Evolutionary conservation across 2,888 invertebrate species (phyloP), one percentile per base, ranked within the genome.

Genomic region (Apodemia duryi): DNA sequence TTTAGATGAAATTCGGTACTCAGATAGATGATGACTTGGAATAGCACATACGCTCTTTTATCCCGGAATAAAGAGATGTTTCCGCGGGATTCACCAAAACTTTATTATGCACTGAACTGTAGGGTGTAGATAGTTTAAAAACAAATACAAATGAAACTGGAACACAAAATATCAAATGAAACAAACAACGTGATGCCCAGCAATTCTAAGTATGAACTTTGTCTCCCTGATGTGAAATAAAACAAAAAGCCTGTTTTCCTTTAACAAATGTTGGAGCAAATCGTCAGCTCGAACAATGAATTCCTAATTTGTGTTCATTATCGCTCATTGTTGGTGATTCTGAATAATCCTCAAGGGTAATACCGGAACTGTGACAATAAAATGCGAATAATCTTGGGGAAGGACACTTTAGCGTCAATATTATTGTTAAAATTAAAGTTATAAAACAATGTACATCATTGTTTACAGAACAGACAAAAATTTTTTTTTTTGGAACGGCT

Each of bases 141-240:
- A 21, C 21, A 21, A 21, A 21, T n/a, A 21, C 21, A 52, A 54
- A 29, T 54, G 28, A 54, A 54, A 54, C 29, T 54, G 21, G 52
- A 54, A 28, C 28, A 10, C 21, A 21, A 10, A 28, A 38, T 28
- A 54, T 54, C 1, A 54, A 52, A 51, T 32, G 13, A 6, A 63
- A 63, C 52, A 61, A 38, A 63, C 52, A 61, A 38, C 46, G 35
- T 61, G 63, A 62, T 43, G 13, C 49, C 11, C n/a, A 66, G 62
- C 54, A 66, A 64, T 64, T 66, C 62, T 57, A 66, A 57, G 64
- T 62, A 49, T 41, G 43, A 29, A 10, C 3, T 54, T 54, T 38
- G 62, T 49, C 64, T 67, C 64, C 62, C 64, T 13, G 38, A 64
- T 57, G 66, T 60, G 38, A 64, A 62, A 64, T 67, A 64, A 67